phyloP scores from a whole-genome alignment of 2,113 vertebrate genomes.

The Tragulus kanchil region DNA sequence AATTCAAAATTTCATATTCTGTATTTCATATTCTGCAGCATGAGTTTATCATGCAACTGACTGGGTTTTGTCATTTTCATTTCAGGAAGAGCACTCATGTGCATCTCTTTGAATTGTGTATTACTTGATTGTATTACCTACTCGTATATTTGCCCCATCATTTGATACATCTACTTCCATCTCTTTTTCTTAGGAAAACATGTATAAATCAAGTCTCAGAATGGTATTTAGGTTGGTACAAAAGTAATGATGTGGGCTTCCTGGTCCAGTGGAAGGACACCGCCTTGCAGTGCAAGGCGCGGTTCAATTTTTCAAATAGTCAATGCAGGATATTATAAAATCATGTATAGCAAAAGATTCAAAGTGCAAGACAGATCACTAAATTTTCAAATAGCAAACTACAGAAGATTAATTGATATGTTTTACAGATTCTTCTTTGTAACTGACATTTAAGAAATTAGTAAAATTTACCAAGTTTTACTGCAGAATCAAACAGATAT shows the following conservation, averaged over 20 bases:
- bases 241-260: not conserved
- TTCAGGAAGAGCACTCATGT: not conserved
- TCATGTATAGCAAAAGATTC: not conserved
- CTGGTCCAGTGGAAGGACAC: too few relatives aligned
- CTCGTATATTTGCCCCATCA: not conserved
- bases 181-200: not conserved
- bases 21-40: not conserved
- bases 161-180: not conserved
- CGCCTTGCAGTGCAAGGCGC: too few relatives aligned
- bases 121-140: not conserved
- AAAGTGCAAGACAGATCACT: not conserved
- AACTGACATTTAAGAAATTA: not conserved
- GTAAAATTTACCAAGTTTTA: not conserved
- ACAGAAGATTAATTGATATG: not conserved
- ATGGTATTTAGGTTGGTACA: not conserved
- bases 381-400: not conserved
- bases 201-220: not conserved
- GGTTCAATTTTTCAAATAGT: conserved; percentile 43
- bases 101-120: not conserved
- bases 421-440: not conserved
- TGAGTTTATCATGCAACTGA: not conserved
- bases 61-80: conserved; percentile 15
- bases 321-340: not conserved
- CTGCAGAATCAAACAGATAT: not conserved
- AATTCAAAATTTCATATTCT: conserved; percentile 6